Conservation (phyloP, 2,113 vertebrate genomes). For the Pelusios castaneus region DNA sequence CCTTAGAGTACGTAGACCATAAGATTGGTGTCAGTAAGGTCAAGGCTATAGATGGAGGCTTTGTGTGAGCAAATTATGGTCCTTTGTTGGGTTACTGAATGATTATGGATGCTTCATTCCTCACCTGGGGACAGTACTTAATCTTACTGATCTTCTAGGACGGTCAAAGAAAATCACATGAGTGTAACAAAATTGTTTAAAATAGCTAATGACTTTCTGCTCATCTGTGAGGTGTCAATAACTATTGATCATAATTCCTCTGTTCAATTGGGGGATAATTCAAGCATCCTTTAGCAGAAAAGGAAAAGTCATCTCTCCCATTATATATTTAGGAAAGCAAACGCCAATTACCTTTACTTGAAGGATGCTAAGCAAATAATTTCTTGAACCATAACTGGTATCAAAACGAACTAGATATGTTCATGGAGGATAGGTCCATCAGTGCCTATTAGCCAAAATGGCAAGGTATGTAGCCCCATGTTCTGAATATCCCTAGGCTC, state of each 20-base stretch:
- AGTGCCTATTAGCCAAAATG: neutral
- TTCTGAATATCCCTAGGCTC: neutral
- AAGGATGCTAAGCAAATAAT: neutral
- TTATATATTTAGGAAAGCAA: neutral
- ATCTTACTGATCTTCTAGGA: neutral
- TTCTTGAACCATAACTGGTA: neutral
- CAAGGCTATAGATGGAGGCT: neutral
- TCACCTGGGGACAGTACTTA: accelerated
- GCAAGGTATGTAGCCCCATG: neutral
- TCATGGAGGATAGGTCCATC: neutral
- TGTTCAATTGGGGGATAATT: accelerated
- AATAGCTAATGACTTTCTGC: neutral
- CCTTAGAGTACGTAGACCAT: neutral
- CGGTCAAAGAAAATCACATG: neutral
- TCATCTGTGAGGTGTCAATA: neutral
- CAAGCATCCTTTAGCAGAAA: accelerated
- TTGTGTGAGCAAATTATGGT: neutral
- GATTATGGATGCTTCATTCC: neutral
- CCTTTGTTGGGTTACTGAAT: neutral
- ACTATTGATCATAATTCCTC: neutral
- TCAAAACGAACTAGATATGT: neutral
- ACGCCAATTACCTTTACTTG: neutral
- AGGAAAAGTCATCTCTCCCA: neutral
- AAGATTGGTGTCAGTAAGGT: neutral
- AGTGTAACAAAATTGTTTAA: neutral